phyloP scores from a whole-genome alignment of 2,888 invertebrate genomes.

The Charanyca ferruginea region DNA sequence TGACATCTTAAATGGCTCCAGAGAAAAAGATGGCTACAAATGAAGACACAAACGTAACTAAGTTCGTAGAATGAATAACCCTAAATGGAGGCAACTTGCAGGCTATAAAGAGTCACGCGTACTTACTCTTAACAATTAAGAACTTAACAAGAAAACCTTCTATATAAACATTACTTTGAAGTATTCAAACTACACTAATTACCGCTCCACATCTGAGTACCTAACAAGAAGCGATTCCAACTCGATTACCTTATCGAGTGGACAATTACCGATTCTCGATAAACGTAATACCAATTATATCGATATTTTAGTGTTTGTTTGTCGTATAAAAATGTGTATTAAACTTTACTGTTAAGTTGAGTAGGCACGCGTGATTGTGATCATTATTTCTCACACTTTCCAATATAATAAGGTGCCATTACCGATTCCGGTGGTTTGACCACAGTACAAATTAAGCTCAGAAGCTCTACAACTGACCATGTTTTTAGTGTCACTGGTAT shows the following conservation, averaged over 20 bases:
- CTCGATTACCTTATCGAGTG: conserved; percentile 44
- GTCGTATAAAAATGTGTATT: conserved; percentile 48
- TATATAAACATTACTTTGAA: conserved; percentile 28
- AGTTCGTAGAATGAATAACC: conserved; percentile 3
- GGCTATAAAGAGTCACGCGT: neutral
- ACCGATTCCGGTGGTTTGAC: conserved; percentile 46
- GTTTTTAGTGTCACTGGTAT: neutral
- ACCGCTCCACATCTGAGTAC: conserved; percentile 14
- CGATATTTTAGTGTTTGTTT: conserved; percentile 59
- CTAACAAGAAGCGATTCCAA: conserved; percentile 33
- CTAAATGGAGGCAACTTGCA: neutral
- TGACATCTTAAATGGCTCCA: conserved; percentile 11
- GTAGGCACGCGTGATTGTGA: conserved; percentile 45
- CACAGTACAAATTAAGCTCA: conserved; percentile 11
- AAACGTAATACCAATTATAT: conserved; percentile 36
- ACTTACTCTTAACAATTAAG: too few species aligned
- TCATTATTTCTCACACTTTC: conserved; percentile 62
- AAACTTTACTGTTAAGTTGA: conserved; percentile 44
- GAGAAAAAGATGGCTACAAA: neutral
- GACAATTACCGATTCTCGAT: conserved; percentile 53
- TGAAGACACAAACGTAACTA: conserved; percentile 2
- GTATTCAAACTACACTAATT: conserved; percentile 28
- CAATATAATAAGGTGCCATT: conserved; percentile 63
- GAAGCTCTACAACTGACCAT: neutral
- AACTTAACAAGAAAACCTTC: neutral